Base-by-base conservation (phyloP, 2,797 vertebrate species). In the Varecia variegata region DNA sequence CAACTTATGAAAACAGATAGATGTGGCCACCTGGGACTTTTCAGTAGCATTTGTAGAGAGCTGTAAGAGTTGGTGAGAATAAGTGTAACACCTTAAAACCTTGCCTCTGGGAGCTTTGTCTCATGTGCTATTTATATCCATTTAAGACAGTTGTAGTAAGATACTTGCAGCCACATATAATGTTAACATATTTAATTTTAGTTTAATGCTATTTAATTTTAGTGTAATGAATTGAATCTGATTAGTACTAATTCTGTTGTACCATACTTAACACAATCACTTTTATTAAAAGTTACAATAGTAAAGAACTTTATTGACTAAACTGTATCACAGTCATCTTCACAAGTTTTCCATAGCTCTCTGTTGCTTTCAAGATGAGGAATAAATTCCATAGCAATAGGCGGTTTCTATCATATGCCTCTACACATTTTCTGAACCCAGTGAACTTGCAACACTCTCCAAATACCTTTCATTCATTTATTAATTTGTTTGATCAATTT, bases 181-280 rank as follows among this genome's bases (percentile, higher is more conserved):
- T 54, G 90, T 96, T 76, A 71, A 43, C 50, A 11, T 47, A 70
- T 21, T 92, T 60, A 81, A 70, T 94, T 96, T 92, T 62, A 83
- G n/a, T 94, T 93, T 87, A 80, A 60, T 80, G 27, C 32, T 65
- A 81, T 40, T 82, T 87, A 76, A 96, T 87, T 94, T 87, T 79
- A 90, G 58, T 83, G n/a, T 79, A 68, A 95, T 62, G 21, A 93
- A 87, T 84, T 92, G 74, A 54, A 79, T 87, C 54, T 79, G 74
- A 70, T 83, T 79, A 54, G 32, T 76, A 70, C n/a, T 32, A 88
- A 90, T 15, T 73, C 50, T 83, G 35, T 86, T 81, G 14, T 89
- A 86, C 21, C 52, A 81, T 23, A 71, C 35, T 76, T 93, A 90
- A 81, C 27, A 17, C 20, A 73, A 54, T 88, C 35, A 27, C 23